Evolutionary conservation across 2,113 vertebrate genomes (phyloP).

Genomic region (Xiphophorus hellerii): DNA sequence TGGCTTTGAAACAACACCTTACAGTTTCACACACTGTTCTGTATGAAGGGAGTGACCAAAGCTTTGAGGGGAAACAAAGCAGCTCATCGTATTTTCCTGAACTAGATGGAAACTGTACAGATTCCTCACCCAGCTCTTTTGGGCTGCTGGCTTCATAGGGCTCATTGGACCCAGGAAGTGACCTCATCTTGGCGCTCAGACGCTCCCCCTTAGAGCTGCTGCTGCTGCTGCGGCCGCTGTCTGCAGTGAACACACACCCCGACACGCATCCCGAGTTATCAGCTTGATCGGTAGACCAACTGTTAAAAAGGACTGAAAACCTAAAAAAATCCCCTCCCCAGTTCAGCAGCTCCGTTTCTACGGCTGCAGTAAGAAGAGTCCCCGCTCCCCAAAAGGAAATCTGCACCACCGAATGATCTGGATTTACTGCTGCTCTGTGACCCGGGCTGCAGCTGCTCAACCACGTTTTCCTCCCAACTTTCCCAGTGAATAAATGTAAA

Average conservation of each 20-base stretch:
- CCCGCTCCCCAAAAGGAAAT: not conserved
- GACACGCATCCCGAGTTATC: not conserved
- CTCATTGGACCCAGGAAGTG: constrained; percentile 86
- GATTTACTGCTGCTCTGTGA: not conserved
- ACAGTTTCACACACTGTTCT: not conserved
- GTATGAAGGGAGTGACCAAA: not conserved
- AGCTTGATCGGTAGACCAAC: not conserved
- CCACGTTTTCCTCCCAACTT: not conserved
- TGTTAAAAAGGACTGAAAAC: not conserved
- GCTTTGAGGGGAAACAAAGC: not conserved
- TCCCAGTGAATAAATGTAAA: not conserved
- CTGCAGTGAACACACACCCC: constrained; percentile 68
- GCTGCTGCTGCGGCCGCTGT: constrained; percentile 82
- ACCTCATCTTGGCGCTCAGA: constrained; percentile 85
- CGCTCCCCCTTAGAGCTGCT: constrained; percentile 85
- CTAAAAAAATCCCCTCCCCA: not conserved
- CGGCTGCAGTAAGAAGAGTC: too few relatives aligned
- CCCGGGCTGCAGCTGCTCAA: not conserved
- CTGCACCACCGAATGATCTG: not conserved
- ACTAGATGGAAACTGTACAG: not conserved
- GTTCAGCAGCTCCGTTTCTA: not conserved
- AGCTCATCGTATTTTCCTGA: not conserved
- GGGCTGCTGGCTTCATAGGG: constrained; percentile 88
- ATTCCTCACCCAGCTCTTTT: constrained; percentile 87
- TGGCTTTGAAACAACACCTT: not conserved